Evolutionary conservation across 2,797 vertebrate species (phyloP).

Genomic region (Euphonia xanthogaster): DNA sequence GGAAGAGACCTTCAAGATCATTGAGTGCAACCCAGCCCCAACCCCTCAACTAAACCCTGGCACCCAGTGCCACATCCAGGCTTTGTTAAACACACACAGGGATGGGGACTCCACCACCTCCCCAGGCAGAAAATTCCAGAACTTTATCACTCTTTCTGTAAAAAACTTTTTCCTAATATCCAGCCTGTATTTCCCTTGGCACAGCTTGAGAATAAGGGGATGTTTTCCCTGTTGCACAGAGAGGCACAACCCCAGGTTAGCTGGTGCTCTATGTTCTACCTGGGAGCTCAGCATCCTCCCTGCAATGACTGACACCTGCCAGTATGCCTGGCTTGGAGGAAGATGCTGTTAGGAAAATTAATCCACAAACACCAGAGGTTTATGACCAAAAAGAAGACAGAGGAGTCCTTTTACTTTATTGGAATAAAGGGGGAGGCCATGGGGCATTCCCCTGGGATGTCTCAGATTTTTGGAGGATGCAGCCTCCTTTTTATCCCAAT

Average conservation of each 20-base stretch:
- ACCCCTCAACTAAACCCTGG: neutral
- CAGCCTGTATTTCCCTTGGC: neutral
- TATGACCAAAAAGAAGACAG: no score
- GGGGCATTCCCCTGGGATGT: no score
- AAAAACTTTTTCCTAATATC: neutral
- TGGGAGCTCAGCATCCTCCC: neutral
- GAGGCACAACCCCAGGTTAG: neutral
- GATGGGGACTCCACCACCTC: neutral
- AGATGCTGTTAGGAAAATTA: neutral
- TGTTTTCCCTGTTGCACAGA: neutral
- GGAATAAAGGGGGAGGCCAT: no score
- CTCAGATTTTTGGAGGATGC: no score
- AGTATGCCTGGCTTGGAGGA: neutral
- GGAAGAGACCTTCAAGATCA: neutral
- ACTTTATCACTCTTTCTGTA: neutral
- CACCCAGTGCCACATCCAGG: neutral
- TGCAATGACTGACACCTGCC: neutral
- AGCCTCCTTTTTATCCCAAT: no score
- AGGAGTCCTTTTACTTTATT: no score
- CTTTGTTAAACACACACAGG: neutral
- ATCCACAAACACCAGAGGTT: no score
- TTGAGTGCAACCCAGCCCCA: neutral
- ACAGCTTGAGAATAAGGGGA: neutral
- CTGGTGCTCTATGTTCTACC: neutral
- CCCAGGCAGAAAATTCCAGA: neutral